Percentiles rank a stretch among this genome's conserved stretches.
Conservation (phyloP, 2,797 vertebrate genomes). For the Gymnoscopelus microlampas region DNA sequence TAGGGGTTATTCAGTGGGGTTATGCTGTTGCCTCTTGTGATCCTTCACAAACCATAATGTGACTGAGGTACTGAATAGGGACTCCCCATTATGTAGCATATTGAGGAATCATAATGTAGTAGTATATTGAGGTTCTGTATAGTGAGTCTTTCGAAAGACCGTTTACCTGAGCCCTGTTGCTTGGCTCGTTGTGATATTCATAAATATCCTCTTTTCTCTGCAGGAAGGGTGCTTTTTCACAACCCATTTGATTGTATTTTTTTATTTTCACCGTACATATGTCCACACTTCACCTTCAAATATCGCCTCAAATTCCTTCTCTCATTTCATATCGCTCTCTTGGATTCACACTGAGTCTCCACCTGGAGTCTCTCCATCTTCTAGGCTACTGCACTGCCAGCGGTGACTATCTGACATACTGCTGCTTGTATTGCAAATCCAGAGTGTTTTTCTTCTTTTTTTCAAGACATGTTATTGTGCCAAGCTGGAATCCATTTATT, state of each 20-base stretch:
- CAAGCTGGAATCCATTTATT: constrained; percentile 72
- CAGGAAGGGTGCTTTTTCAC: neutral
- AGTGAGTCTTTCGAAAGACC: no score
- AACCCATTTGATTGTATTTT: neutral
- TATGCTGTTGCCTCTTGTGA: no score
- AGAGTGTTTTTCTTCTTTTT: constrained; percentile 42
- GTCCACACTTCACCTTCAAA: constrained; percentile 51
- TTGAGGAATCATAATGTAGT: neutral
- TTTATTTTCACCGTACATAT: constrained; percentile 21
- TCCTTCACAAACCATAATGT: no score
- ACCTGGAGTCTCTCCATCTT: constrained; percentile 52
- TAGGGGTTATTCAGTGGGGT: no score
- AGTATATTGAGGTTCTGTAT: neutral
- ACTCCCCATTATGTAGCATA: neutral
- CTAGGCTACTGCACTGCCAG: constrained; percentile 51
- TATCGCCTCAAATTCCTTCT: constrained; percentile 45
- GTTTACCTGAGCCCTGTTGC: no score
- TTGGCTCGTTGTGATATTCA: neutral
- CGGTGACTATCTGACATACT: constrained; percentile 70
- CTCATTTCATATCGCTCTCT: constrained; percentile 52
- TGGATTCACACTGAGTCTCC: constrained; percentile 56
- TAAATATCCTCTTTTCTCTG: neutral
- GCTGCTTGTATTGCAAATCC: constrained; percentile 60
- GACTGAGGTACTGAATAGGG: no score
- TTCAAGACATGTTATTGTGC: constrained; percentile 68